Evolutionary conservation across 2,113 vertebrate genomes (phyloP).

Genomic region (Myxocyprinus asiaticus): DNA sequence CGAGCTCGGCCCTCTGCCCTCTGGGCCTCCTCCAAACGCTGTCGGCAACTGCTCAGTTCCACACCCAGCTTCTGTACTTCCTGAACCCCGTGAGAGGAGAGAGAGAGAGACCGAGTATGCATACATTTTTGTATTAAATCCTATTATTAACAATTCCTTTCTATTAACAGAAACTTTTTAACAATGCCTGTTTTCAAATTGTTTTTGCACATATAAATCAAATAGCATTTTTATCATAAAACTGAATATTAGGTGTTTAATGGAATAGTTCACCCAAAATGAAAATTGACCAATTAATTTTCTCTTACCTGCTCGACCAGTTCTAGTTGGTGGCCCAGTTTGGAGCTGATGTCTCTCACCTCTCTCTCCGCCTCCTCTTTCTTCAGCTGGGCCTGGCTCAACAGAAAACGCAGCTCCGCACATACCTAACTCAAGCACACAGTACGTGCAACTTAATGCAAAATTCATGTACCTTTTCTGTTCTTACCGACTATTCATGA

Average conservation of each 20-base stretch:
- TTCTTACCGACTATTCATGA: too few species aligned
- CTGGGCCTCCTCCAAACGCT: conserved; percentile 88
- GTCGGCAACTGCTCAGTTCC: conserved; percentile 84
- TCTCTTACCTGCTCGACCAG: conserved; percentile 84
- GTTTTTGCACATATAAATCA: too few species aligned
- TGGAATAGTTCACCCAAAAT: too few species aligned
- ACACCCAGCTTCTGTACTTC: conserved; percentile 86
- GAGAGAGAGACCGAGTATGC: conserved; percentile 13
- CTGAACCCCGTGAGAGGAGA: conserved; percentile 73
- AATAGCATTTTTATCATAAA: too few species aligned
- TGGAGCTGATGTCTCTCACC: conserved; percentile 82
- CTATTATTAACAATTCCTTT: too few species aligned
- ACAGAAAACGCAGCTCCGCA: conserved; percentile 86
- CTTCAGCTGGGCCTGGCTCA: conserved; percentile 86
- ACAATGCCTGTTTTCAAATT: too few species aligned
- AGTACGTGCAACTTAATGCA: background rate
- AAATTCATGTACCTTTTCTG: background rate
- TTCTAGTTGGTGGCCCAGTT: conserved; percentile 82
- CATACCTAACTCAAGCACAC: conserved; percentile 81
- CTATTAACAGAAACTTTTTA: too few species aligned
- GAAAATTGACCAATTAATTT: too few species aligned
- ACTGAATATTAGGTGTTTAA: too few species aligned
- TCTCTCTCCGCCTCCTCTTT: conserved; percentile 91
- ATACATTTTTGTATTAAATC: too few species aligned
- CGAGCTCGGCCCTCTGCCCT: conserved; percentile 87